Base-by-base conservation (phyloP, 1,140 invertebrate species). In the Calosoma granatense region DNA sequence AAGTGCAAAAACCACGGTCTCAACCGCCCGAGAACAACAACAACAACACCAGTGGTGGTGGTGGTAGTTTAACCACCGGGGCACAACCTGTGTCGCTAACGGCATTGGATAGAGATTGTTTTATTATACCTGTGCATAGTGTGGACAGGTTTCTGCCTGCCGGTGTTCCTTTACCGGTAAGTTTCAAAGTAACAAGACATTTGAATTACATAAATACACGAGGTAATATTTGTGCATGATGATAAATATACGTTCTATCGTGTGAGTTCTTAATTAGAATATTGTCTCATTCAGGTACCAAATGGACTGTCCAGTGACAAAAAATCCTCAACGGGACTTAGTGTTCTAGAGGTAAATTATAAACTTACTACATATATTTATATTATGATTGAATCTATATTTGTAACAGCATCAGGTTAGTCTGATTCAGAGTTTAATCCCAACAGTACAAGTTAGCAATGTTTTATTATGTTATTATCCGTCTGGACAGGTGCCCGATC, bases 41-140 rank as follows among this genome's bases (percentile, higher is more conserved):
- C 6, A 47, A 6, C 15, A 3, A 47, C 4, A 9, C 9, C 9
- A 17, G 17, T 47, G 41, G 9, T 9, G 17, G 17, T 17, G 41
- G 41, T 9, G n/a, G n/a, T 36, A 36, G n/a, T n/a, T 9, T 9
- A 6, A 36, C 26, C 6, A 6, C 26, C 26, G n/a, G 26, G 6
- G 41, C 17, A 3, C 41, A 47, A 47, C 41, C 41, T 12, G 41
- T 47, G 9, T 47, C 41, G 41, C 75, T 91, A 63, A 83, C 87
- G 17, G 87, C 84, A 0, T 72, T 91, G 57, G 86, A 91, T 70
- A 78, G 85, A 66, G 90, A 92, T 73, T 92, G 88, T 72, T 92
- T 92, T 72, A 91, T 92, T 67, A 92, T 92, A 72, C 89, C 90
- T 11, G 82, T 91, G 11, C 87, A 90, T 58, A 88, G 87, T 65